Conservation (phyloP, 1,140 invertebrate genomes). For the Brachionus asplanchnoidis region DNA sequence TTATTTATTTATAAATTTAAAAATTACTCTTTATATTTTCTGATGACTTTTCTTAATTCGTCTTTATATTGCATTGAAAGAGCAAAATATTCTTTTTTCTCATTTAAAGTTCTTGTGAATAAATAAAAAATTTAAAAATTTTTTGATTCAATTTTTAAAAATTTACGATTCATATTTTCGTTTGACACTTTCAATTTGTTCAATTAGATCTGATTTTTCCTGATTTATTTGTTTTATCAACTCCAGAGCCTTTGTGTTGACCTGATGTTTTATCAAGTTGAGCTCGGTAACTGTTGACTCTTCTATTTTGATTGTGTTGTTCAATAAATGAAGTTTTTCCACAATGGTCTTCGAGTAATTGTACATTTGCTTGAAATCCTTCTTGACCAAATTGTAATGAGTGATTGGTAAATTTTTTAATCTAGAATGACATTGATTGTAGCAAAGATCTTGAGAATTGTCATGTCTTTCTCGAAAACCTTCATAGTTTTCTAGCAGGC, state of each 20-base stretch:
- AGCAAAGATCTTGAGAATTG: background rate
- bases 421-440: background rate
- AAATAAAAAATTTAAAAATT: background rate
- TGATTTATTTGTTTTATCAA: slow-evolving; percentile 40
- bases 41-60: slow-evolving; percentile 7
- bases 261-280: slow-evolving; percentile 25
- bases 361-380: slow-evolving; percentile 38
- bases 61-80: slow-evolving; percentile 26
- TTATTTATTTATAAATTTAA: background rate
- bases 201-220: slow-evolving; percentile 15
- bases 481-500: slow-evolving; percentile 26
- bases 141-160: background rate
- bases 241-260: slow-evolving; percentile 13
- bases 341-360: slow-evolving; percentile 34
- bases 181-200: slow-evolving; percentile 24
- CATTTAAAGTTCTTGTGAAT: slow-evolving; percentile 21
- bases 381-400: slow-evolving; percentile 31
- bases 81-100: slow-evolving; percentile 31
- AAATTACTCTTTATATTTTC: slow-evolving; percentile 41
- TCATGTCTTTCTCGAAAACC: background rate
- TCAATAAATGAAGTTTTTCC: slow-evolving; percentile 22
- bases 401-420: background rate
- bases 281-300: slow-evolving; percentile 5
- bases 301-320: slow-evolving; percentile 39
- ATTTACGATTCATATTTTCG: slow-evolving; percentile 33